Conservation (phyloP, 1,140 invertebrate genomes). For the Eurosta solidaginis region DNA sequence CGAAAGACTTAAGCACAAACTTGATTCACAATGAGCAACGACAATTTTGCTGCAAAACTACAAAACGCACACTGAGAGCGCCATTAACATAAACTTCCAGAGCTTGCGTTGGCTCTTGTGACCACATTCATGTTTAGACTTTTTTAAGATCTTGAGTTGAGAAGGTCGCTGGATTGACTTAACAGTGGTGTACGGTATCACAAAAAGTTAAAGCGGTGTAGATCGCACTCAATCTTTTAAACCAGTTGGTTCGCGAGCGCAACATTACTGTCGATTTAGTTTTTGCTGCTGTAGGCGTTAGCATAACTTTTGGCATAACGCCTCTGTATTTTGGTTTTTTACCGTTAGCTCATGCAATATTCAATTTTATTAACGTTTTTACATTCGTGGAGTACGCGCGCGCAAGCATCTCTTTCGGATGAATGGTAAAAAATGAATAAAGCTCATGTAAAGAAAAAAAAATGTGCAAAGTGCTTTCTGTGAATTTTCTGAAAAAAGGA, state of each 20-base stretch:
- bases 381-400: constrained; percentile 22
- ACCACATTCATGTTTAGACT: constrained; percentile 54
- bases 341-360: constrained; percentile 13
- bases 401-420: not conserved
- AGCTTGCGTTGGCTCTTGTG: not conserved
- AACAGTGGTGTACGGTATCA: constrained; percentile 33
- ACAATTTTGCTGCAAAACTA: constrained; percentile 30
- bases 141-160: constrained; percentile 54
- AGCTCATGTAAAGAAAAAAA: not conserved
- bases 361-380: constrained; percentile 21
- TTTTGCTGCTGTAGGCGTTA: not conserved
- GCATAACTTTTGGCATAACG: not conserved
- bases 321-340: constrained; percentile 4
- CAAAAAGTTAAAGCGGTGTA: no score
- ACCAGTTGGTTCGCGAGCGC: no score
- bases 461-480: not conserved
- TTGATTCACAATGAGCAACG: not conserved
- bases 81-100: not conserved
- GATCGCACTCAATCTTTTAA: no score
- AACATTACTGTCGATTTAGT: not conserved
- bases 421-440: not conserved
- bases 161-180: constrained; percentile 52
- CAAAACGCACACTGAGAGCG: not conserved
- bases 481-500: not conserved
- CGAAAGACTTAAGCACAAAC: not conserved